These are phyloP conservation scores for Rhinoderma darwinii DNA, from an alignment of 2,113 vertebrate genomes.

Conservation along the genomic window DNA sequence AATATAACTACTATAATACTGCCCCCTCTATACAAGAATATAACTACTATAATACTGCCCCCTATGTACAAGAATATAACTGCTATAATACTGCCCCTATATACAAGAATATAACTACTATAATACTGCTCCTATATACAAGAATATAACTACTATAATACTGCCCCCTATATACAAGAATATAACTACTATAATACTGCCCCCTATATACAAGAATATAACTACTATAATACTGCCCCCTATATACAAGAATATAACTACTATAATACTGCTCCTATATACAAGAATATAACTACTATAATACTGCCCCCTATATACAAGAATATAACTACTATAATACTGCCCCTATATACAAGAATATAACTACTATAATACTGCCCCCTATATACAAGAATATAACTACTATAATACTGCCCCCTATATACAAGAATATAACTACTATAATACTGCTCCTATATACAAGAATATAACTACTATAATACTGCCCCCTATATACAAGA, in stretches of 20 bases:
- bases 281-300: background rate
- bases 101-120: background rate
- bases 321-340: background rate
- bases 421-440: background rate
- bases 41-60: too few species aligned
- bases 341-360: background rate
- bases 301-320: background rate
- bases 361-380: too few species aligned
- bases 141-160: too few species aligned
- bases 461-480: background rate
- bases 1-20: too few species aligned
- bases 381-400: too few species aligned
- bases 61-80: background rate
- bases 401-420: too few species aligned
- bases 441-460: background rate
- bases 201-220: background rate
- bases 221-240: background rate
- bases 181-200: background rate
- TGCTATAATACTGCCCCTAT: background rate
- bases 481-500: background rate
- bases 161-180: background rate
- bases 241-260: background rate
- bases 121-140: background rate
- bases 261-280: background rate
- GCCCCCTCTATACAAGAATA: too few species aligned